Percentiles rank a stretch among this genome's conserved stretches.
These are phyloP conservation scores for Ephydatia muelleri DNA, from an alignment of 37 sponge, comb jelly and placozoan genomes.

Conservation along the genomic window DNA sequence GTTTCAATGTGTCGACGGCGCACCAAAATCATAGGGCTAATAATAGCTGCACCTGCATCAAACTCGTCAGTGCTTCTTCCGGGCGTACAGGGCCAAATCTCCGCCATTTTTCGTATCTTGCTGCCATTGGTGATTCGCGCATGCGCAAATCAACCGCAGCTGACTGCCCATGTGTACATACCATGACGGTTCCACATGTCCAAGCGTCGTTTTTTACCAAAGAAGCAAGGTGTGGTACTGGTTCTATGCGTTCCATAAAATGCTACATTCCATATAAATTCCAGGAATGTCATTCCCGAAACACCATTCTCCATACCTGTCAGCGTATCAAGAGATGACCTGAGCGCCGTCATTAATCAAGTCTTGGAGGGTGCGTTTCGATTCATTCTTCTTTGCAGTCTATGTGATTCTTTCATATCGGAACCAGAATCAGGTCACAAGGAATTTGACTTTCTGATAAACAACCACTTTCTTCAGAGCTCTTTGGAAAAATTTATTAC, in stretches of 20 bases:
- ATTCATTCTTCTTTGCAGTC: neutral
- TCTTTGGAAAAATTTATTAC: slow-evolving; percentile 43
- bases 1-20: neutral
- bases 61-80: neutral
- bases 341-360: slow-evolving; percentile 52
- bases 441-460: slow-evolving; percentile 78
- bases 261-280: neutral
- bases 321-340: slow-evolving; percentile 26
- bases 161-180: neutral
- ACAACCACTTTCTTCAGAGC: slow-evolving; percentile 47
- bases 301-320: slow-evolving; percentile 73
- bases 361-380: slow-evolving; percentile 19
- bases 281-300: slow-evolving; percentile 57
- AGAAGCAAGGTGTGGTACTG: slow-evolving; percentile 5
- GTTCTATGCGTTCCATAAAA: neutral
- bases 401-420: neutral
- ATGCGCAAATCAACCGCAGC: slow-evolving; percentile 41
- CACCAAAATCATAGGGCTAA: neutral
- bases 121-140: slow-evolving; percentile 40
- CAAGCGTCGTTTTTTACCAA: slow-evolving; percentile 54
- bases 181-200: slow-evolving; percentile 29
- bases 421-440: neutral
- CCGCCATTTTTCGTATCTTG: slow-evolving; percentile 64
- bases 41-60: slow-evolving; percentile 9
- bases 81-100: neutral